Conservation (phyloP, 1,140 invertebrate species). For the Metaphire vulgaris region DNA sequence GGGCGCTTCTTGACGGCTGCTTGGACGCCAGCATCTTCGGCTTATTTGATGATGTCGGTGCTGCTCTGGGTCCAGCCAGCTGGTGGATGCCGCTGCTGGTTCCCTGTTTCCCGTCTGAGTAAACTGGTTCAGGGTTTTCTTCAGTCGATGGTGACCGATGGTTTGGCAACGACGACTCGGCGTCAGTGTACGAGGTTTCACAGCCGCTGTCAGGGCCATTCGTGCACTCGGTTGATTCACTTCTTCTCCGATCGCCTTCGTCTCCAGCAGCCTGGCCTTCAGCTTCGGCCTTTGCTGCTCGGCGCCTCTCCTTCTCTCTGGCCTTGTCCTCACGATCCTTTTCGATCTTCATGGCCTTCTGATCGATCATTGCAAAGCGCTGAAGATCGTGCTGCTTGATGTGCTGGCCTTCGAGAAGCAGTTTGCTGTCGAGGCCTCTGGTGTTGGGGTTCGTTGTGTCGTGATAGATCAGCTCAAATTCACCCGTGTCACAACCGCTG, state of each 20-base stretch:
- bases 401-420: slow-evolving; percentile 24
- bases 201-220: neutral
- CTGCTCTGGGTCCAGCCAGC: too few species aligned
- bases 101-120: too few species aligned
- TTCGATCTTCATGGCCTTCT: slow-evolving; percentile 15
- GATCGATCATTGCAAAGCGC: slow-evolving; percentile 13
- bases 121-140: too few species aligned
- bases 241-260: neutral
- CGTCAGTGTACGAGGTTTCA: neutral
- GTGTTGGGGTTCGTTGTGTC: slow-evolving; percentile 10
- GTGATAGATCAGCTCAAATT: slow-evolving; percentile 76
- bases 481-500: slow-evolving; percentile 71
- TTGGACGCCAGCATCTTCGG: too few species aligned
- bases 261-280: neutral
- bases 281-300: neutral
- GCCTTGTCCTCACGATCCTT: neutral
- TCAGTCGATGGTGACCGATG: too few species aligned
- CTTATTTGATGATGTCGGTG: too few species aligned
- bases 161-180: too few species aligned
- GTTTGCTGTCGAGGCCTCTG: slow-evolving; percentile 24
- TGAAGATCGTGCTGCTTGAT: slow-evolving; percentile 21
- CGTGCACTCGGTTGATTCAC: neutral
- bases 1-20: too few species aligned
- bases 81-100: too few species aligned
- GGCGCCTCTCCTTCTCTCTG: neutral